These are phyloP conservation scores for Yponomeuta plumbellus DNA, from an alignment of 2,888 invertebrate species.

Conservation along the genomic window DNA sequence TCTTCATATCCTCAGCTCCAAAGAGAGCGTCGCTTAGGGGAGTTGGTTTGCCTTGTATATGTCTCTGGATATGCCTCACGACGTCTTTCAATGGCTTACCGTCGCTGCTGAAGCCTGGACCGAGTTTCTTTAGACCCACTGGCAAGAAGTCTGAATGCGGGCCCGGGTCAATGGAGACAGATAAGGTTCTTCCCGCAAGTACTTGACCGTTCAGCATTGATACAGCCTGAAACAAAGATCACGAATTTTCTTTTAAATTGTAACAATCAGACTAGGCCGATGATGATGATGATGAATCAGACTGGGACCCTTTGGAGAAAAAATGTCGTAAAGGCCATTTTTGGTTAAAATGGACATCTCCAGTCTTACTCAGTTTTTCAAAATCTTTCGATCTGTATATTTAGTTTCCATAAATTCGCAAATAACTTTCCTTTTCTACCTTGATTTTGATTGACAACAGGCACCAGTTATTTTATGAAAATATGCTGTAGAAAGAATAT, in stretches of 20 bases:
- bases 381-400: too few relatives aligned
- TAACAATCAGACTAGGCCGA: too few relatives aligned
- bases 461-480: too few relatives aligned
- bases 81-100: conserved; percentile 48
- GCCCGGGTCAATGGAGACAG: conserved; percentile 33
- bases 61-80: conserved; percentile 42
- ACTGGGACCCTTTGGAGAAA: too few relatives aligned
- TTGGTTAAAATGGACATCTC: too few relatives aligned
- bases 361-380: too few relatives aligned
- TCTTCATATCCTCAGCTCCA: neutral
- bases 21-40: conserved; percentile 25
- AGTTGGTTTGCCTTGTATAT: conserved; percentile 31
- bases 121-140: conserved; percentile 45
- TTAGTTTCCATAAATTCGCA: too few relatives aligned
- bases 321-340: too few relatives aligned
- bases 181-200: conserved; percentile 41
- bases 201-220: conserved; percentile 54
- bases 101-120: conserved; percentile 45
- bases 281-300: too few relatives aligned
- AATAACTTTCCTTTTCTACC: too few relatives aligned
- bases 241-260: neutral
- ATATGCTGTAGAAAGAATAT: too few relatives aligned
- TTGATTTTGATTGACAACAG: too few relatives aligned
- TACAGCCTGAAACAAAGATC: conserved; percentile 47
- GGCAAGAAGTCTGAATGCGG: conserved; percentile 42